These are phyloP conservation scores for Muscicapa comitata DNA, from an alignment of 2,797 vertebrate species.

Conservation along the genomic window DNA sequence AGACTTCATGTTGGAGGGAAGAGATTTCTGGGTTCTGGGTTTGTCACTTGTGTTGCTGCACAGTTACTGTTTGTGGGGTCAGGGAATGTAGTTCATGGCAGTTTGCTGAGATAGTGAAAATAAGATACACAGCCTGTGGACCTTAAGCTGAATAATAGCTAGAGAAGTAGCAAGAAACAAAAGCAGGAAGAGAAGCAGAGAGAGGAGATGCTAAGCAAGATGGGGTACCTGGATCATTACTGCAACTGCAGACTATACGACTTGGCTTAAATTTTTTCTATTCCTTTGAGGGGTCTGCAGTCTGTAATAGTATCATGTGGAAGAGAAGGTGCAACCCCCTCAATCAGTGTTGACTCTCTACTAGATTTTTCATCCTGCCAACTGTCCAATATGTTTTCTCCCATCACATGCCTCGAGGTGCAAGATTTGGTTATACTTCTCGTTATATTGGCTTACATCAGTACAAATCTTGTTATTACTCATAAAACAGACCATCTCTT, in stretches of 20 bases:
- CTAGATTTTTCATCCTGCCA: neutral
- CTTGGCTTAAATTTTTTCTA: neutral
- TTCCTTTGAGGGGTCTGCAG: neutral
- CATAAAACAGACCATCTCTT: neutral
- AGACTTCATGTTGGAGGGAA: neutral
- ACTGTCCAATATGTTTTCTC: neutral
- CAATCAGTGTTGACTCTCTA: neutral
- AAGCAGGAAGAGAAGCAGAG: neutral
- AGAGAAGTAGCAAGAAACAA: neutral
- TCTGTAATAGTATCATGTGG: neutral
- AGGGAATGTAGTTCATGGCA: neutral
- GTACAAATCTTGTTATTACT: conserved; percentile 2
- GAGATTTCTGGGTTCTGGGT: neutral
- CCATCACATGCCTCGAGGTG: neutral
- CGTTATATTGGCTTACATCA: neutral
- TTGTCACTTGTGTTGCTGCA: neutral
- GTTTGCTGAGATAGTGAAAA: neutral
- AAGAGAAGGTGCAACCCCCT: neutral
- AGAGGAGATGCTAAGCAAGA: neutral
- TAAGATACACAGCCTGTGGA: neutral
- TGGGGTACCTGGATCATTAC: neutral
- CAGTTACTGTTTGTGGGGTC: neutral
- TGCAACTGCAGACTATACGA: neutral
- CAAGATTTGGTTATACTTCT: neutral
- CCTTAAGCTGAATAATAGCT: neutral